Base-by-base conservation (phyloP, 2,888 invertebrate genomes). In the Drosophila ezoana region DNA sequence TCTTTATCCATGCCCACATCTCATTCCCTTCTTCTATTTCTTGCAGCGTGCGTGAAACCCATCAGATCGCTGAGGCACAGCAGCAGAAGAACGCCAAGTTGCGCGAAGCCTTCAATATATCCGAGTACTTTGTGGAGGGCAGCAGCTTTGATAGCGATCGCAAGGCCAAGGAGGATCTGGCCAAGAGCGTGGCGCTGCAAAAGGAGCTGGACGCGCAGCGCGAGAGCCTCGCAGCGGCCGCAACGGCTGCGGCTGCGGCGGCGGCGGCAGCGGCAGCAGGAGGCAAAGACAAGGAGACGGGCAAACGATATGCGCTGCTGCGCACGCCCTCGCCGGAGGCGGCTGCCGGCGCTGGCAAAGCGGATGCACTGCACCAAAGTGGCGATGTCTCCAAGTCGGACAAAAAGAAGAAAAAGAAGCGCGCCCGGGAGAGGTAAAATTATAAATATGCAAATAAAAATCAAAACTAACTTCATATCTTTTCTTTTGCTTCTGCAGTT, bases 21-120 rank as follows among this genome's bases (percentile, higher is more conserved):
- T 37, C 2, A 56, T 53, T 2, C 11, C 0, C n/a, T 2, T 2
- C 41, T n/a, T 48, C 1, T 43, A 38, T 59, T 14, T 8, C 18
- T 81, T 86, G 0, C 93, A 98, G 98, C 93, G 97, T 97, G 71
- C 97, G 97, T 71, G 98, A 98, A 91, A 98, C 98, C 48, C 99
- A 99, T 93, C 97, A 98, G 92, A 95, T 98, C 76, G 98, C 99
- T 1, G 98, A 98, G 92, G 98, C 98, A 23, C 98, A 98, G 92
- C 97, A 97, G 90, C 97, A 97, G 92, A 98, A 98, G 93, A 99
- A 99, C 94, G 97, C 97, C 2, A 95, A 96, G 61, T 93, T 99
- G 69, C 95, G 98, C 58, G 97, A 97, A 91, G 99, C 98, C 5
- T 98, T 99, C 92, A 98, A 98, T 62, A 97, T 99, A 82, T 96